phyloP scores from a whole-genome alignment of 1,140 invertebrate species.

The Lordiphosa stackelbergi region DNA sequence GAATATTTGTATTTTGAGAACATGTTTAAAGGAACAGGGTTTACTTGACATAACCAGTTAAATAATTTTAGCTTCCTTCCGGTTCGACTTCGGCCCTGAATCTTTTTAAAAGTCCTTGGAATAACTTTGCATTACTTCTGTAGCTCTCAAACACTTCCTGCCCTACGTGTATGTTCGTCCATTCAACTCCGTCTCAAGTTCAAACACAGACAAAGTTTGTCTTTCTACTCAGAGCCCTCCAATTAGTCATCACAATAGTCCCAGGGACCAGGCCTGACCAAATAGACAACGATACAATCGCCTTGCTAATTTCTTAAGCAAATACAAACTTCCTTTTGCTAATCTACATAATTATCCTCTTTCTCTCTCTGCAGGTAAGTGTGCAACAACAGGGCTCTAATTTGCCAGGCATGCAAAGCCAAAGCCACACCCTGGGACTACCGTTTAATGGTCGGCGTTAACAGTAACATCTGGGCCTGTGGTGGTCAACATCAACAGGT shows the following conservation, averaged over 20 bases:
- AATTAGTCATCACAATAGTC: conserved; percentile 47
- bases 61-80: no score
- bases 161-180: conserved; percentile 16
- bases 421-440: conserved; percentile 16
- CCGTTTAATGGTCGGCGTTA: conserved; percentile 45
- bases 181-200: conserved; percentile 33
- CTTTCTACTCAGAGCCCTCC: conserved; percentile 28
- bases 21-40: no score
- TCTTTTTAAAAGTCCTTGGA: no score
- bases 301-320: conserved; percentile 61
- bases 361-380: conserved; percentile 53
- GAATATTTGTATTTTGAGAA: no score
- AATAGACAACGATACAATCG: conserved; percentile 29
- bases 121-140: no score
- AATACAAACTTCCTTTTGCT: conserved; percentile 60
- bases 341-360: conserved; percentile 59
- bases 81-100: no score
- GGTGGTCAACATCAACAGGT: conserved; percentile 54
- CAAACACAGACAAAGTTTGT: conserved; percentile 22
- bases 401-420: conserved; percentile 53
- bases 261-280: conserved; percentile 21
- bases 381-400: conserved; percentile 41
- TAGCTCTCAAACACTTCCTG: no score
- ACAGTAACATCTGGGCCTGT: conserved; percentile 10
- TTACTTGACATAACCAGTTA: no score